Base-by-base conservation (phyloP, 2,113 vertebrate species). In the Caloenas nicobarica region DNA sequence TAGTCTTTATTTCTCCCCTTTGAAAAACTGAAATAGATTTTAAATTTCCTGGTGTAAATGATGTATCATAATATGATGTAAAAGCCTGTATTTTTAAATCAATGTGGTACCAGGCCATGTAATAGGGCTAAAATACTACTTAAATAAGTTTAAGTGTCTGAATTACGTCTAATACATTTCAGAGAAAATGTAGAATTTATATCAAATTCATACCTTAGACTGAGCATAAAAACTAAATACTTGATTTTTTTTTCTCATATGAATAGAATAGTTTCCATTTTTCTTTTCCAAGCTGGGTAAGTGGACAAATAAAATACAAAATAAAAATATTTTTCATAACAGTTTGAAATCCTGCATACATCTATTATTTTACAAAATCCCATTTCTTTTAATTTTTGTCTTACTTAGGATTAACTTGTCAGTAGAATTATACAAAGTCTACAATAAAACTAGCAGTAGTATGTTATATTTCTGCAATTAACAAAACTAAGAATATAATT, bases 81-180 rank as follows among this genome's bases (percentile, higher is more conserved):
- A 89, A 93, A 70, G 42, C 13, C 57, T 80, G 53, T 81, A 82
- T 88, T 96, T 93, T 91, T 74, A 50, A 70, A 69, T 80, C 24
- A 65, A 13, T 69, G 13, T 28, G 6, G 18, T 73, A 93, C 96
- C 91, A 96, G 51, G 80, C 46, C 5, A 2, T 92, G 3, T 80
- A 81, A 91, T 33, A 92, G 18, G 9, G 61, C 91, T 92, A 86
- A 93, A 93, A 64, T 89, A 81, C 56, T 92, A 5, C 51, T 92
- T 92, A 95, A 72, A 73, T 83, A 34, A 46, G 40, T 88, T 60
- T 95, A 76, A 87, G 34, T 82, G 73, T 28, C 23, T 78, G 66
- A 84, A 93, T 95, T 91, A 74, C 3, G 82, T 60, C 64, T 18
- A 44, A 51, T 38, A 84, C 3, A 54, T 92, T 95, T 89, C 74